Conservation (phyloP, 2,888 invertebrate species). For the Ephialtes manifestator region DNA sequence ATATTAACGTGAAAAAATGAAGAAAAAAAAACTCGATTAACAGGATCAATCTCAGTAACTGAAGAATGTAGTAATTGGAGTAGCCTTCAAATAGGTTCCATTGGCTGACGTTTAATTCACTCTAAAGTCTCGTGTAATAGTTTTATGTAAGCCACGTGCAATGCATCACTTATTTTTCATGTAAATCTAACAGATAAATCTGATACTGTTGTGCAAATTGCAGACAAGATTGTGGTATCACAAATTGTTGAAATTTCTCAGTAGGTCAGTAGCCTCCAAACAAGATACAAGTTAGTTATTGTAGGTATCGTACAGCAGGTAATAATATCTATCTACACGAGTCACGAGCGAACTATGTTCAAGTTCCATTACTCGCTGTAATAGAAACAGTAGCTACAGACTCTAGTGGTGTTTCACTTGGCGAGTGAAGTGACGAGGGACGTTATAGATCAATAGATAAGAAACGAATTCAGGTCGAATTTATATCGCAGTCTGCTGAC, state of each 20-base stretch:
- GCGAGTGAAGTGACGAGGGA: slow-evolving; percentile 6
- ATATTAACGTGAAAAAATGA: not conserved
- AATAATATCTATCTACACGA: not conserved
- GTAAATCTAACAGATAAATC: not conserved
- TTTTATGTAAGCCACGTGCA: not conserved
- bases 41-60: not conserved
- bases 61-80: not conserved
- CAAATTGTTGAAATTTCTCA: slow-evolving; percentile 4
- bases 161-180: not conserved
- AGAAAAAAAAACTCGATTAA: not conserved
- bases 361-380: slow-evolving; percentile 5
- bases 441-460: slow-evolving; percentile 5
- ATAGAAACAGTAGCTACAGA: slow-evolving; percentile 7
- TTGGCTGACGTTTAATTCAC: slow-evolving; percentile 8
- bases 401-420: not conserved
- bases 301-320: not conserved
- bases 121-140: not conserved
- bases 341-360: not conserved
- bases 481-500: not conserved
- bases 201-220: not conserved
- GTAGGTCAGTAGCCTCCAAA: slow-evolving; percentile 14
- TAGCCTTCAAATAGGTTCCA: slow-evolving; percentile 1
- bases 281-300: not conserved
- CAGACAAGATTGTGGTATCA: not conserved
- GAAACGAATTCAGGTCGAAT: slow-evolving; percentile 18